A percentile compares a stretch with the other conserved stretches of the same genome.
These are phyloP conservation scores for Lapara coniferarum DNA, from an alignment of 2,888 invertebrate genomes.

Conservation along the genomic window DNA sequence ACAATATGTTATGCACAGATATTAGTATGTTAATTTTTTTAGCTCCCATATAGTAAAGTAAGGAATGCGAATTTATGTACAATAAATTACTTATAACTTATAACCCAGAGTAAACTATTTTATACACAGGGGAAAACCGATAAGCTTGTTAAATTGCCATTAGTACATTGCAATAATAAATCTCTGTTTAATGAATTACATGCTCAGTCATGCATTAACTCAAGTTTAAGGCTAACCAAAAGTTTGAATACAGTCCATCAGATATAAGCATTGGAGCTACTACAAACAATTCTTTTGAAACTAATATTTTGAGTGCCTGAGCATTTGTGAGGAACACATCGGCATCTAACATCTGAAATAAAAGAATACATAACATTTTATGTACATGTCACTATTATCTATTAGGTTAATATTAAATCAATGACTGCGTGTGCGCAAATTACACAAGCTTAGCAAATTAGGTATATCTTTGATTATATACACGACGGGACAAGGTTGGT, in stretches of 20 bases:
- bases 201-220: slow-evolving; percentile 42
- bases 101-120: no score
- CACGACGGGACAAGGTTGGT: no score
- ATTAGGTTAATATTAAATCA: neutral
- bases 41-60: neutral
- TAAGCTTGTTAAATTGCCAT: neutral
- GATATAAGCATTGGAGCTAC: slow-evolving; percentile 94
- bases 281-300: slow-evolving; percentile 85
- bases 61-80: no score
- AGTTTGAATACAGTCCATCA: slow-evolving; percentile 95
- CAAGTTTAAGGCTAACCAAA: slow-evolving; percentile 86
- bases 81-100: no score
- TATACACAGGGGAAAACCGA: neutral
- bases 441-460: no score
- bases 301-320: slow-evolving; percentile 84
- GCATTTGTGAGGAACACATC: slow-evolving; percentile 91
- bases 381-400: neutral
- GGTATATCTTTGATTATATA: no score
- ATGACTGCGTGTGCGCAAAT: no score
- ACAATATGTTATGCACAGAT: neutral
- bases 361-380: slow-evolving; percentile 25
- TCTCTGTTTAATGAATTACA: slow-evolving; percentile 36
- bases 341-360: slow-evolving; percentile 90
- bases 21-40: neutral
- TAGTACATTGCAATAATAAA: slow-evolving; percentile 31